These are phyloP conservation scores for Amphimedon queenslandica DNA, from an alignment of 37 sponge, comb jelly and placozoan genomes.

Conservation along the genomic window DNA sequence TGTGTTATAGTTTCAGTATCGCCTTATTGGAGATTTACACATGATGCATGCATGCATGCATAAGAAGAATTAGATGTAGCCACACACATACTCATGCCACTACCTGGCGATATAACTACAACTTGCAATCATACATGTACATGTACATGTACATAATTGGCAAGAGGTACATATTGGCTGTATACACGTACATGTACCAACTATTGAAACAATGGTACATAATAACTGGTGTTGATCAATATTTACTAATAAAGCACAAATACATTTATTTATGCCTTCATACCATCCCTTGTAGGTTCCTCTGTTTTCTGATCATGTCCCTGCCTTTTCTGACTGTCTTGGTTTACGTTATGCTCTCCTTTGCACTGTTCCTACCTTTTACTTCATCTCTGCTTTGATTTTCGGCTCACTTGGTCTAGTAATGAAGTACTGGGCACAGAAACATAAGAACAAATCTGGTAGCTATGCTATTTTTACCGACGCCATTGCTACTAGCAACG, in stretches of 20 bases:
- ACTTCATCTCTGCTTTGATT: conserved; percentile 43
- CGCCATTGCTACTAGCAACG: too few relatives aligned
- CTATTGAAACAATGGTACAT: neutral
- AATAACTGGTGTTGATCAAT: too few relatives aligned
- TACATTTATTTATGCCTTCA: neutral
- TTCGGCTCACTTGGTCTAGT: conserved; percentile 56
- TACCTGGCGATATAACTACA: too few relatives aligned
- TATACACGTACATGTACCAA: too few relatives aligned
- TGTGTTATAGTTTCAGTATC: too few relatives aligned
- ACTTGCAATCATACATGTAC: too few relatives aligned
- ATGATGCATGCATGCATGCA: too few relatives aligned
- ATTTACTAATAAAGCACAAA: neutral
- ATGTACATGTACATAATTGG: too few relatives aligned
- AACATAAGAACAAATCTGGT: neutral
- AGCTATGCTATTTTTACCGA: neutral
- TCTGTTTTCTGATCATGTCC: conserved; percentile 11
- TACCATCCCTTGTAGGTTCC: conserved; percentile 22
- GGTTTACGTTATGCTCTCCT: conserved; percentile 56
- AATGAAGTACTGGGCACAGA: conserved; percentile 16
- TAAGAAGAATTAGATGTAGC: too few relatives aligned
- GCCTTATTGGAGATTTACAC: too few relatives aligned
- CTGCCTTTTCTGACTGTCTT: conserved; percentile 24
- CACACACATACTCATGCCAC: too few relatives aligned
- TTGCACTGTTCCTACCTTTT: conserved; percentile 37
- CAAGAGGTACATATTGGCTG: too few relatives aligned